Evolutionary conservation across 2,113 vertebrate species (phyloP).

Genomic region (Propithecus coquereli): DNA sequence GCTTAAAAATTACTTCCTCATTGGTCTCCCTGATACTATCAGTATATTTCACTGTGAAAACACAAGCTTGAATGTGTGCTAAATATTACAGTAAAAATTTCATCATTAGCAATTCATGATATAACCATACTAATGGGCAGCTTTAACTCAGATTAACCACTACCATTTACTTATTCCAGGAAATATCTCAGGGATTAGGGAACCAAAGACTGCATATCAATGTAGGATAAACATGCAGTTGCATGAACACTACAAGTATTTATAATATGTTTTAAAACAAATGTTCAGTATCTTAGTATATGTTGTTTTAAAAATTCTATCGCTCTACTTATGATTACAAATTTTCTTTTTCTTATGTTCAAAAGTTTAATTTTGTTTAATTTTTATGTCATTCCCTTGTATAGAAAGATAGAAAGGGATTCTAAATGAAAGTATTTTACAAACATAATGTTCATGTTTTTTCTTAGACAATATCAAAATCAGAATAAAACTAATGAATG

Average conservation of each 20-base stretch:
- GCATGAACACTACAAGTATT: neutral
- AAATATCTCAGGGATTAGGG: neutral
- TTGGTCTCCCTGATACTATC: neutral
- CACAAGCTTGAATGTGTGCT: neutral
- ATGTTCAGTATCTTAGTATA: neutral
- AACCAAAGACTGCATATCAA: neutral
- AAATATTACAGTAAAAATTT: neutral
- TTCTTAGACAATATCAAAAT: neutral
- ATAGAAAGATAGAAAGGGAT: neutral
- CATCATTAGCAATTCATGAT: neutral
- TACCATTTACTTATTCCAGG: neutral
- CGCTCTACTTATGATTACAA: neutral
- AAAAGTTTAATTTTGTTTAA: conserved; percentile 2
- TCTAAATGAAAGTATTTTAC: neutral
- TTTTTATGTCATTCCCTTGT: neutral
- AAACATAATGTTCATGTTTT: neutral
- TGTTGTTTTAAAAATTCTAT: neutral
- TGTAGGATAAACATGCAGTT: neutral
- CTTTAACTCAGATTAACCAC: neutral
- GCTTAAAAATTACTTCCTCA: neutral
- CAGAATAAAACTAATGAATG: neutral
- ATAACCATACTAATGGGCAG: neutral
- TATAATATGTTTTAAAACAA: neutral
- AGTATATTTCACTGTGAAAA: neutral
- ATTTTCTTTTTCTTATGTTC: neutral